Conservation (phyloP, 2,797 vertebrate genomes). For the Todus mexicanus region DNA sequence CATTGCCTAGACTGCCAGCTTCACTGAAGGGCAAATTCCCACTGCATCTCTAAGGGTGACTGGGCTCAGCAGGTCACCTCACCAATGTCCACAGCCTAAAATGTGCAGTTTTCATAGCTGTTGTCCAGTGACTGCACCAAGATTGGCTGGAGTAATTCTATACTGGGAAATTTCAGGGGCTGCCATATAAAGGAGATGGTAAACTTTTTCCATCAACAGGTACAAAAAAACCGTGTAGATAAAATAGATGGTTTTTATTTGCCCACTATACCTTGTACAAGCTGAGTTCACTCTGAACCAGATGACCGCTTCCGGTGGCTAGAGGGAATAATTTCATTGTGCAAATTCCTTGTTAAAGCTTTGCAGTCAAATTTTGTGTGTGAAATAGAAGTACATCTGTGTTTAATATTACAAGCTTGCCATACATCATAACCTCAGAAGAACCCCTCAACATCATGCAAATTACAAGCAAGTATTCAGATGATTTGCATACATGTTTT, state of each 20-base stretch:
- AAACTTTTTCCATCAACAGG: background rate
- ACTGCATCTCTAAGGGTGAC: background rate
- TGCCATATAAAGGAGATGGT: background rate
- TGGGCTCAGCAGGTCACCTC: background rate
- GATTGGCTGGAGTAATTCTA: background rate
- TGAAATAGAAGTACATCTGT: constrained; percentile 40
- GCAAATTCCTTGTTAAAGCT: constrained; percentile 15
- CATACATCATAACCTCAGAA: constrained; percentile 47
- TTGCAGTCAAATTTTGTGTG: constrained; percentile 26
- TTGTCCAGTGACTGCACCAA: background rate
- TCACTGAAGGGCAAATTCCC: background rate
- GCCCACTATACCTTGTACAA: background rate
- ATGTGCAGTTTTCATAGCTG: background rate
- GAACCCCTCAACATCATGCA: constrained; percentile 44
- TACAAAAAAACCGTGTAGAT: background rate
- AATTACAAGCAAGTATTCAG: constrained; percentile 59
- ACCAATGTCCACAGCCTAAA: background rate
- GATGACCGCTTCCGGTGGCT: constrained; percentile 21
- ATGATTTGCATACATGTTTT: constrained; percentile 66
- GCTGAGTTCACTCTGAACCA: background rate
- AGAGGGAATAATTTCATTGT: constrained; percentile 21
- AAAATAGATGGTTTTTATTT: background rate
- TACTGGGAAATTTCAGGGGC: background rate
- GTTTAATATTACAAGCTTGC: constrained; percentile 15
- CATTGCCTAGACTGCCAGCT: background rate